Base-by-base conservation (phyloP, 2,797 vertebrate species). In the Myotis findleyi region DNA sequence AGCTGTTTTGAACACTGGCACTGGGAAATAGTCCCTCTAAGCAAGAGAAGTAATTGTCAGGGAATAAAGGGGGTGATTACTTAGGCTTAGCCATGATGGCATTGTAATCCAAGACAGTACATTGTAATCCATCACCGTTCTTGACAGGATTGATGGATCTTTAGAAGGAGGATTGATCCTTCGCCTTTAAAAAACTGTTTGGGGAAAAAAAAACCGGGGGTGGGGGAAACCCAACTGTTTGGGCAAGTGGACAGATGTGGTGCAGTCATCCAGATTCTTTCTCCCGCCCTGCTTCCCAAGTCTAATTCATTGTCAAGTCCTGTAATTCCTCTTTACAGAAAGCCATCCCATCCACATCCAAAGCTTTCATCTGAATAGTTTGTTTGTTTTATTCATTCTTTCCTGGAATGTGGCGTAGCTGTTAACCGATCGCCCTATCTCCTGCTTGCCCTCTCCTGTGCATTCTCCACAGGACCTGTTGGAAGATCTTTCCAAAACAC, bases 401-500 rank as follows among this genome's bases (percentile, higher is more conserved):
- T 64, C 53, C 16, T 6, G 1, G 53, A 94, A 59, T 88, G 27
- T 66, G 30, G 18, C 44, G 1, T 90, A 77, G 69, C 66, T 49
- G 0, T 81, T 93, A 36, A 53, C 27, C 53, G 21, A 27, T 80
- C 4, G 27, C 53, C 25, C 66, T 51, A 18, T 7, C 44, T 87
- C 53, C 71, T 49, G 7, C 69, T 62, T 38, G 36, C 41, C 79
- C 20, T 68, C 51, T 87, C 44, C 7, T 59, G 12, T 41, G 41
- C 13, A 11, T 53, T 73, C 20, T 71, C 44, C 53, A 16, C 20
- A 33, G 68, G 72, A 49, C 44, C 69, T 76, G 38, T 25, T 38
- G 41, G 83, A 47, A 91, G 64, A n/a, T 66, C 64, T 87, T 95
- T 76, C 62, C 25, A 47, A 90, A 92, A 44, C 55, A 57, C 23